phyloP scores from a whole-genome alignment of 2,888 invertebrate species.

The Plutella xylostella region DNA sequence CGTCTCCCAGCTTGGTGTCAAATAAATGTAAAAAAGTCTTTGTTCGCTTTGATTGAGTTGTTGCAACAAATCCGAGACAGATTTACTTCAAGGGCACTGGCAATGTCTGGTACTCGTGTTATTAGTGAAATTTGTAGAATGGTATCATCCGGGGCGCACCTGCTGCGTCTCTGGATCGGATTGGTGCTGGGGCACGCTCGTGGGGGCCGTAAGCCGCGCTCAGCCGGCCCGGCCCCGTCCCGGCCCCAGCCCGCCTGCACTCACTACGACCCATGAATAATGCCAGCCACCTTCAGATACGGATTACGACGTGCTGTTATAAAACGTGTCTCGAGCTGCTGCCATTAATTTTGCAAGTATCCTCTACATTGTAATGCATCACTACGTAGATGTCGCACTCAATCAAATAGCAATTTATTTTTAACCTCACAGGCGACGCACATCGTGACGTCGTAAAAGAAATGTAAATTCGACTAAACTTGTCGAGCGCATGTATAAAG shows the following conservation, averaged over 20 bases:
- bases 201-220: conserved; percentile 1
- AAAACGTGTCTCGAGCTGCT: conserved; percentile 6
- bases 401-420: conserved; percentile 4
- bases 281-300: conserved; percentile 7
- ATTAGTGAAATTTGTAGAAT: conserved; percentile 2
- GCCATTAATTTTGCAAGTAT: conserved; percentile 8
- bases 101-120: neutral
- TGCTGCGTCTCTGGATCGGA: conserved; percentile 12
- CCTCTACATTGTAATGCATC: conserved; percentile 6
- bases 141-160: conserved; percentile 13
- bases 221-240: neutral
- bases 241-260: neutral
- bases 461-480: neutral
- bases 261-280: conserved; percentile 6
- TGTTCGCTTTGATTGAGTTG: neutral
- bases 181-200: conserved; percentile 5
- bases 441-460: conserved; percentile 1
- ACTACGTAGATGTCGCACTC: neutral
- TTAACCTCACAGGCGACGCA: neutral
- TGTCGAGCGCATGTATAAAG: neutral
- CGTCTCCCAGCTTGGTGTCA: neutral
- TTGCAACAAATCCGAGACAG: neutral
- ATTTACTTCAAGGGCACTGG: neutral
- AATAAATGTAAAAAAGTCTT: neutral
- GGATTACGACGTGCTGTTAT: conserved; percentile 8